These are phyloP conservation scores for Sinosuthora webbiana DNA, from an alignment of 2,113 vertebrate genomes.

Conservation along the genomic window DNA sequence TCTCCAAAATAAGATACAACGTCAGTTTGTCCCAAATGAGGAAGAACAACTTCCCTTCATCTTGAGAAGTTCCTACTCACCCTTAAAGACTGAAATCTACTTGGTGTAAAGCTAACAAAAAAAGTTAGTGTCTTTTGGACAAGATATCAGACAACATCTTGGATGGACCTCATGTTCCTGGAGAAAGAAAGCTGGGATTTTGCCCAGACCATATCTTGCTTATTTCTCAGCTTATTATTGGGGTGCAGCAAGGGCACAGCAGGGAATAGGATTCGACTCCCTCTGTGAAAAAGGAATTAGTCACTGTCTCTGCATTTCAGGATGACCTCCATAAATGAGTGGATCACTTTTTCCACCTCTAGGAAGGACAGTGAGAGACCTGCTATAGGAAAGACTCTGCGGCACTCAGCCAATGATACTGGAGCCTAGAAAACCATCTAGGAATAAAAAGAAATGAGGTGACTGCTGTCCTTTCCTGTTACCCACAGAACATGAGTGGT, in stretches of 20 bases:
- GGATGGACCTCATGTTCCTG: not conserved
- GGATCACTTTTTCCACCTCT: not conserved
- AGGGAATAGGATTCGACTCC: not conserved
- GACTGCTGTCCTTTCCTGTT: not conserved
- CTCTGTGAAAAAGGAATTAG: not conserved
- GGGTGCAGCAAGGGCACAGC: not conserved
- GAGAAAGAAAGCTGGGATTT: not conserved
- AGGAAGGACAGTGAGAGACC: not conserved
- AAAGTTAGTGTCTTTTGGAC: not conserved
- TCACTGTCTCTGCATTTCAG: not conserved
- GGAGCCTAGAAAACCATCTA: not conserved
- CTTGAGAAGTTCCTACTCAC: not conserved
- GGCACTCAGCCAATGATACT: not conserved
- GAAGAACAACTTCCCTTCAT: not conserved
- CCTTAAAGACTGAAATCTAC: not conserved
- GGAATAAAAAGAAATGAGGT: not conserved
- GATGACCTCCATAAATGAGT: not conserved
- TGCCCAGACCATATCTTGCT: not conserved
- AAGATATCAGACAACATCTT: not conserved
- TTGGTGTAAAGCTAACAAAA: rapidly evolving
- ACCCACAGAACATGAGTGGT: not conserved
- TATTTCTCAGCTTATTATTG: not conserved
- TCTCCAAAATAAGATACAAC: not conserved
- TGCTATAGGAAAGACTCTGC: not conserved
- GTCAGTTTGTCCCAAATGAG: not conserved